These are phyloP conservation scores for Leptonema lineaticorne DNA, from an alignment of 1,140 invertebrate genomes.

Conservation along the genomic window DNA sequence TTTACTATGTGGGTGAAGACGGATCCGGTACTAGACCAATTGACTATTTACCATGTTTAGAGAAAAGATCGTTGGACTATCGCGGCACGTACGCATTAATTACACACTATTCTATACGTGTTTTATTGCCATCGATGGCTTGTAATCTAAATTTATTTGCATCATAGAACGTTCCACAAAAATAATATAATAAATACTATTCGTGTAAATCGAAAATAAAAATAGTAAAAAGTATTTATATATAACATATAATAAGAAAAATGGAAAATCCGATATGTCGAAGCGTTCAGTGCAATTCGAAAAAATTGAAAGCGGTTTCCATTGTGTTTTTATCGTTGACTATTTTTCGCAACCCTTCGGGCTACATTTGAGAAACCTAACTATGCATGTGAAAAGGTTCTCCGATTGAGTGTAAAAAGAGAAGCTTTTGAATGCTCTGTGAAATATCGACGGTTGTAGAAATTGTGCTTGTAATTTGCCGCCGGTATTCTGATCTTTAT, in stretches of 20 bases:
- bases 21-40: background rate
- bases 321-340: conserved; percentile 12
- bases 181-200: background rate
- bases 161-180: too few species aligned
- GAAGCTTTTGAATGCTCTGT: conserved; percentile 1
- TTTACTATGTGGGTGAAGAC: background rate
- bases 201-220: background rate
- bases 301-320: conserved; percentile 6
- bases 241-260: background rate
- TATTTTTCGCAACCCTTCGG: background rate
- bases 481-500: background rate
- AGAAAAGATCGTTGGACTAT: background rate
- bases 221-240: background rate
- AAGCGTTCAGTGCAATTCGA: background rate
- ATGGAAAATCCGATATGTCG: background rate
- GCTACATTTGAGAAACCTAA: too few species aligned
- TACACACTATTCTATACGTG: background rate
- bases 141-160: background rate
- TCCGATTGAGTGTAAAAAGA: too few species aligned
- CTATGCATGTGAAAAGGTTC: background rate
- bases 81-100: background rate
- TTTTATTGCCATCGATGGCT: background rate
- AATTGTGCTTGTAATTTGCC: background rate
- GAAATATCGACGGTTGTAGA: background rate
- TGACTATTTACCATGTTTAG: background rate